These are phyloP conservation scores for Trichogramma evanescens DNA, from an alignment of 2,888 invertebrate species.

Conservation along the genomic window DNA sequence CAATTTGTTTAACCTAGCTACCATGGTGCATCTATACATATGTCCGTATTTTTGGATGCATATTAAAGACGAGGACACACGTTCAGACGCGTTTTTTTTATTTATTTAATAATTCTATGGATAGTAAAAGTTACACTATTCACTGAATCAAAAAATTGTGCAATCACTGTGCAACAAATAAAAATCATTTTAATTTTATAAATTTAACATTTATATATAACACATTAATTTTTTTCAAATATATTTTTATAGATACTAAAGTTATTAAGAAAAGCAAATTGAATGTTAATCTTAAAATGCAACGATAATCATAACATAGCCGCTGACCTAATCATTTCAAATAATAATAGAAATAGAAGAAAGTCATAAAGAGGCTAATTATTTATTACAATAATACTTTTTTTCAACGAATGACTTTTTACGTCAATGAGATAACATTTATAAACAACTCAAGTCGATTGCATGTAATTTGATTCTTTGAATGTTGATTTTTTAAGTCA, in stretches of 20 bases:
- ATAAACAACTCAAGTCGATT: conserved; percentile 16
- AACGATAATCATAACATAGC: conserved; percentile 27
- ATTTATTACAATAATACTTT: conserved; percentile 13
- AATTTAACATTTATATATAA: conserved; percentile 27
- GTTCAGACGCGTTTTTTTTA: conserved; percentile 21
- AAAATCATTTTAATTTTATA: conserved; percentile 25
- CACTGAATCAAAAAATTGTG: conserved; percentile 29
- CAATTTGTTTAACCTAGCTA: conserved; percentile 47
- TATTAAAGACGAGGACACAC: conserved; percentile 30
- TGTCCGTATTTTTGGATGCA: conserved; percentile 44
- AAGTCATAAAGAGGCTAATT: conserved; percentile 11
- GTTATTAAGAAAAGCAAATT: conserved; percentile 18
- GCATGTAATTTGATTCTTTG: conserved; percentile 25
- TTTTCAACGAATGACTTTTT: conserved; percentile 21
- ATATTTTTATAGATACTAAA: conserved; percentile 30
- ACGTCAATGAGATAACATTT: background rate
- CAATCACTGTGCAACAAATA: conserved; percentile 28
- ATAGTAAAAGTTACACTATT: conserved; percentile 29
- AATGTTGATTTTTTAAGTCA: conserved; percentile 7
- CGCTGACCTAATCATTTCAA: conserved; percentile 10
- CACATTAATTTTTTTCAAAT: conserved; percentile 20
- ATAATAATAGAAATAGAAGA: conserved; percentile 21
- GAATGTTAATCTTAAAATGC: conserved; percentile 24
- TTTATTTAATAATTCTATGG: conserved; percentile 19
- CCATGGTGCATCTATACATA: conserved; percentile 45